Conservation (phyloP, 2,797 vertebrate species). For the Percopsis omiscomaycus region DNA sequence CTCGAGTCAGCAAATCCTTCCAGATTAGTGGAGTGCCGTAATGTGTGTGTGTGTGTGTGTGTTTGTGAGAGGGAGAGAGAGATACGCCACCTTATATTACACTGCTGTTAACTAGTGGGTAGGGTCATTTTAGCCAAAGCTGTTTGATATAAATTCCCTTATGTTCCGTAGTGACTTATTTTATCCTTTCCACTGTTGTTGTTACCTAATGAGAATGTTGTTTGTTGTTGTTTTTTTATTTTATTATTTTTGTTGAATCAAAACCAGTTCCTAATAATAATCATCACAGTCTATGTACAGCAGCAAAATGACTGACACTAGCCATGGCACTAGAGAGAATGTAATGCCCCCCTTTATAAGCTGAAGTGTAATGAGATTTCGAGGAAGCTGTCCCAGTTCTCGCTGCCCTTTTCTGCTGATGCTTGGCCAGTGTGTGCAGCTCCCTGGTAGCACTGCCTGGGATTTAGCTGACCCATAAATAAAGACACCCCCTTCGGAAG, state of each 20-base stretch:
- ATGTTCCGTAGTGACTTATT: neutral
- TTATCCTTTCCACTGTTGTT: neutral
- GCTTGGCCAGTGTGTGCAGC: conserved; percentile 51
- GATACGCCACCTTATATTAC: neutral
- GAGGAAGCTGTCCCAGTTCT: conserved; percentile 55
- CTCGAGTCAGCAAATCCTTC: conserved; percentile 36
- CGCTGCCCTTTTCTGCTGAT: conserved; percentile 45
- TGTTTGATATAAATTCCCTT: neutral
- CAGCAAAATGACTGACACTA: neutral
- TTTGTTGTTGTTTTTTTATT: too few relatives aligned
- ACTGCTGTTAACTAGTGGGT: neutral
- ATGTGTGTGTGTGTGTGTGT: conserved; percentile 16
- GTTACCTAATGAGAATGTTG: neutral
- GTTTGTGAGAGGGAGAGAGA: conserved; percentile 23
- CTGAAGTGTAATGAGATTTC: conserved; percentile 67
- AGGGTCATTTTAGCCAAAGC: neutral
- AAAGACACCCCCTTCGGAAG: conserved; percentile 32
- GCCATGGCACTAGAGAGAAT: conserved; percentile 31
- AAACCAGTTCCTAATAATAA: too few relatives aligned
- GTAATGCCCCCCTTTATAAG: conserved; percentile 64
- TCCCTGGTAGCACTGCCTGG: conserved; percentile 49
- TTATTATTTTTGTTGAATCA: too few relatives aligned
- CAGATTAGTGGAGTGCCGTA: conserved; percentile 31
- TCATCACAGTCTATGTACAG: too few relatives aligned
- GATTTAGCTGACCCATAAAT: conserved; percentile 50